Conservation (phyloP, 2,797 vertebrate genomes). For the Prionace glauca region DNA sequence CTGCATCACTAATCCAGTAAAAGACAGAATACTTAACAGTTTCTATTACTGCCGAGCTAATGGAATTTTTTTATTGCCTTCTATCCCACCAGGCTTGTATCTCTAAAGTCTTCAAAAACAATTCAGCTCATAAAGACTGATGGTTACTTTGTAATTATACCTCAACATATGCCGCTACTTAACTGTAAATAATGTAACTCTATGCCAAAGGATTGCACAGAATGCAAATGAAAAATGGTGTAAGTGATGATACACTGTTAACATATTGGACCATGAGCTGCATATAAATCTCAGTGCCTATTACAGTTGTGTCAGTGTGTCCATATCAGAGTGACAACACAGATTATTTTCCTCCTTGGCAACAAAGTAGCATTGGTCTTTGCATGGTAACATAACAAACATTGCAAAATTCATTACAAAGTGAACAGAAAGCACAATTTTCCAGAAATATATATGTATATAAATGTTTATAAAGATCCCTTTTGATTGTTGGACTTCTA, state of each 20-base stretch:
- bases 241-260: not conserved
- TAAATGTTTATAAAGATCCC: not conserved
- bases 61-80: constrained; percentile 46
- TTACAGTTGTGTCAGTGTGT: not conserved
- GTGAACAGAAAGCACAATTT: not conserved
- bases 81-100: constrained; percentile 45
- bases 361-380: not conserved
- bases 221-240: not conserved
- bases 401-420: not conserved
- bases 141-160: constrained; percentile 34
- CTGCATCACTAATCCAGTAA: constrained; percentile 50
- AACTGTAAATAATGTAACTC: not conserved
- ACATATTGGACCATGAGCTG: not conserved
- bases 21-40: constrained; percentile 45
- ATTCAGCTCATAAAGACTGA: constrained; percentile 40
- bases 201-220: constrained; percentile 18
- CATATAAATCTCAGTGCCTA: not conserved
- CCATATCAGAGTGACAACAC: not conserved
- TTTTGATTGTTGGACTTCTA: not conserved
- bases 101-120: constrained; percentile 40
- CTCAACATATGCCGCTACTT: constrained; percentile 22
- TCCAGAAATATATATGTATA: not conserved
- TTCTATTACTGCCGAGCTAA: constrained; percentile 48
- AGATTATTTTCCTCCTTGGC: not conserved
- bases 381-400: not conserved